Evolutionary conservation across 2,888 invertebrate genomes (phyloP).

Genomic region (Vannuccia rotundouncinata): DNA sequence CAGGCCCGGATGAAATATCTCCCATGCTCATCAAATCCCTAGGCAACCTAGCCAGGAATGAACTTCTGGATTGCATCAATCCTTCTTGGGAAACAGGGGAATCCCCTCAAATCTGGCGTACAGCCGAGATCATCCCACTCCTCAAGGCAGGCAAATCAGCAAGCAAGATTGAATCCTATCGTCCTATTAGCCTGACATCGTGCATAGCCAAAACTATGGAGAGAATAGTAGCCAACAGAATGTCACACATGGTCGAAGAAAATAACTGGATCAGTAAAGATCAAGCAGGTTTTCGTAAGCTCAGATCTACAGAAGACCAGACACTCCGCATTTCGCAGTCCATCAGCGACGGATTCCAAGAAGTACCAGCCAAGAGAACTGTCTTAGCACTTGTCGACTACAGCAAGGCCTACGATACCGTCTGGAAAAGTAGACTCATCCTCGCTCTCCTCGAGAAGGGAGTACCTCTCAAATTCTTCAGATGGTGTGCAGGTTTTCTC

Average conservation of each 20-base stretch:
- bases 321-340: neutral
- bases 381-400: neutral
- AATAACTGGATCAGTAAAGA: neutral
- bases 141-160: neutral
- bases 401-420: conserved; percentile 12
- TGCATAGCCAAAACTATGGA: conserved; percentile 6
- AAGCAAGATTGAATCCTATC: conserved; percentile 2
- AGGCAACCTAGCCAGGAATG: neutral
- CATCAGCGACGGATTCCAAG: conserved; percentile 13
- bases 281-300: neutral
- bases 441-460: neutral
- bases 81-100: neutral
- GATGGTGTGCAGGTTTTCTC: neutral
- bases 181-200: neutral
- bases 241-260: neutral
- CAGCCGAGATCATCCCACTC: neutral
- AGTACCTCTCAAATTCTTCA: neutral
- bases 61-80: neutral
- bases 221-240: neutral
- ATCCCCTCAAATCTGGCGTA: neutral
- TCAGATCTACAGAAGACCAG: conserved; percentile 3
- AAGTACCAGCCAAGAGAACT: neutral
- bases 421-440: conserved; percentile 17
- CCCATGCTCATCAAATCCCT: conserved; percentile 18
- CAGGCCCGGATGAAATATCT: conserved; percentile 4